phyloP scores from a whole-genome alignment of 1,140 invertebrate species.

The Schmidtea mediterranea region DNA sequence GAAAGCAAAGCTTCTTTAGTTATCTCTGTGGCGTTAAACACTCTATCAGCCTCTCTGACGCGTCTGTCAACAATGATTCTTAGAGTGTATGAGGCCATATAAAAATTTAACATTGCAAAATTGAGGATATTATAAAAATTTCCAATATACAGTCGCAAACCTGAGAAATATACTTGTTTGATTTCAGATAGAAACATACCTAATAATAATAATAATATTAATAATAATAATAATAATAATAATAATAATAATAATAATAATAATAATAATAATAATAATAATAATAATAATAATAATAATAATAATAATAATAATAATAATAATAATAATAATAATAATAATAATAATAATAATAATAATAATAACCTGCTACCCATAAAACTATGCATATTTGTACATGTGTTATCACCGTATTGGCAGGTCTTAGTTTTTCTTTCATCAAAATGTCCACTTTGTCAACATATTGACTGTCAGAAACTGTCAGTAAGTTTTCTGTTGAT shows the following conservation, averaged over 20 bases:
- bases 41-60: too few species aligned
- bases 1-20: too few species aligned
- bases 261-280: too few species aligned
- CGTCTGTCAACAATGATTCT: conserved; percentile 11
- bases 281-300: conserved; percentile 1
- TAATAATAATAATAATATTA: conserved; percentile 8
- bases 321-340: too few species aligned
- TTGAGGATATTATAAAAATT: conserved; percentile 26
- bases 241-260: conserved; percentile 9
- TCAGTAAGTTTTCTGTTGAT: conserved; percentile 14
- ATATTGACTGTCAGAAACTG: conserved; percentile 13
- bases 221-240: neutral
- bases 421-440: conserved; percentile 19
- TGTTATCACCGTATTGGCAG: conserved; percentile 21
- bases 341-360: neutral
- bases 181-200: conserved; percentile 26
- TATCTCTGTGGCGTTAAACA: too few species aligned
- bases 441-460: conserved; percentile 20
- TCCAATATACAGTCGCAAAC: conserved; percentile 20
- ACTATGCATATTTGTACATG: conserved; percentile 26
- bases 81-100: conserved; percentile 23
- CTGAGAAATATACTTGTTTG: conserved; percentile 25
- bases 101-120: conserved; percentile 23
- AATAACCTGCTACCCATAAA: conserved; percentile 23
- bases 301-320: too few species aligned